phyloP scores from a whole-genome alignment of 2,797 vertebrate genomes.

The Chrosomus eos region DNA sequence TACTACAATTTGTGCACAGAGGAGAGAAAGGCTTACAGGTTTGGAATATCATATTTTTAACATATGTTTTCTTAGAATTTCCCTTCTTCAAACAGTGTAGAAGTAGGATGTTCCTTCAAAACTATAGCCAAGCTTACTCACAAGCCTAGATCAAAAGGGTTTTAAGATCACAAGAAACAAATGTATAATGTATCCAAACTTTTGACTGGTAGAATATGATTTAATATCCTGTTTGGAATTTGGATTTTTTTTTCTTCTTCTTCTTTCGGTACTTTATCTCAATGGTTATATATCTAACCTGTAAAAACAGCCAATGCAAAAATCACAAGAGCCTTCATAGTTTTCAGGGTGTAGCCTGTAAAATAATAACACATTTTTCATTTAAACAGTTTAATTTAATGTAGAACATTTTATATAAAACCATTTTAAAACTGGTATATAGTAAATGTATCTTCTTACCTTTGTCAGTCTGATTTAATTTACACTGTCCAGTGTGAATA shows the following conservation, averaged over 20 bases:
- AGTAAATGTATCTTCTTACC: constrained; percentile 26
- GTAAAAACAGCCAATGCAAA: constrained; percentile 50
- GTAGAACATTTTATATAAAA: background rate
- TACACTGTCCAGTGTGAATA: background rate
- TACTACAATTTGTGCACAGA: too few species aligned
- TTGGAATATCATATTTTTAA: too few species aligned
- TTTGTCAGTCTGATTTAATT: constrained; percentile 8
- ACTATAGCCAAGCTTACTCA: background rate
- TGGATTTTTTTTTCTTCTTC: background rate
- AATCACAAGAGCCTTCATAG: constrained; percentile 52
- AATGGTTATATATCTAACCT: constrained; percentile 21
- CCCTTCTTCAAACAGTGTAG: too few species aligned
- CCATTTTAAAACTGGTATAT: background rate
- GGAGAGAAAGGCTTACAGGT: too few species aligned
- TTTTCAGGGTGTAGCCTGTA: constrained; percentile 4
- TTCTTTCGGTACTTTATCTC: background rate
- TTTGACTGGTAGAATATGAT: background rate
- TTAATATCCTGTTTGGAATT: background rate
- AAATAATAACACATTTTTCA: background rate
- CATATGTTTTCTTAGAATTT: too few species aligned
- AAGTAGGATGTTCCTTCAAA: too few species aligned
- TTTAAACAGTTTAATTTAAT: background rate
- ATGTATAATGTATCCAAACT: background rate
- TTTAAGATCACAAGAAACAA: background rate
- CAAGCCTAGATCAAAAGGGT: background rate